Evolutionary conservation across 2,797 vertebrate genomes (phyloP), one percentile per base, ranked within the genome.

Genomic region (Etheostoma perlongum): DNA sequence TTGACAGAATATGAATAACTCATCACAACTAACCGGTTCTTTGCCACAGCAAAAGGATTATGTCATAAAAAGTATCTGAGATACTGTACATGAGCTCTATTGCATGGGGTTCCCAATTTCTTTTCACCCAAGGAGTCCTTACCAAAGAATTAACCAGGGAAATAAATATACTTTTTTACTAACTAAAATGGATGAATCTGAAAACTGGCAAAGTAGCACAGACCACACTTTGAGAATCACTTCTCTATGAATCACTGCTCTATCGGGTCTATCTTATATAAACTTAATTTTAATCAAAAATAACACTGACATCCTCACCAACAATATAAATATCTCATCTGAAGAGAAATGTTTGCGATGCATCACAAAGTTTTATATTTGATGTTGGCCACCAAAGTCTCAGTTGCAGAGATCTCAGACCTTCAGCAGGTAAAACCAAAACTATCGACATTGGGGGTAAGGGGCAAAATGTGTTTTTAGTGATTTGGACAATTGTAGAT

Each of bases 1-100:
- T 48, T 63, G 57, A 67, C 48, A 46, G 27, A 63, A 46, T 36
- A 58, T n/a, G 10, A 47, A 62, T 49, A 19, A 58, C 19, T 59
- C 25, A 64, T 67, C 14, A 51, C 23, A 40, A 40, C 10, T 10
- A 40, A 40, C 10, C 10, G 11, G 10, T 11, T 40, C 36, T 40
- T 40, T 40, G 2, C 36, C 36, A 40, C 36, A 40, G 36, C 3
- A 40, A 40, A 40, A 40, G 12, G 3, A 40, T 40, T 40, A 11
- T 40, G 10, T 40, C 36, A 12, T 40, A 10, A 40, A 40, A 40
- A 40, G 36, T 40, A 40, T 40, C 10, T 40, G 36, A 40, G 33
- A 33, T 33, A 33, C 33, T 33, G 33, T 33, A 21, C n/a, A 52
- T 16, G 5, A 30, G 14, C 25, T 54, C 10, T 18, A 30, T 5